A percentile compares a stretch with the other conserved stretches of the same genome.
These are phyloP conservation scores for Bucco capensis DNA, from an alignment of 2,113 vertebrate genomes.

Conservation along the genomic window DNA sequence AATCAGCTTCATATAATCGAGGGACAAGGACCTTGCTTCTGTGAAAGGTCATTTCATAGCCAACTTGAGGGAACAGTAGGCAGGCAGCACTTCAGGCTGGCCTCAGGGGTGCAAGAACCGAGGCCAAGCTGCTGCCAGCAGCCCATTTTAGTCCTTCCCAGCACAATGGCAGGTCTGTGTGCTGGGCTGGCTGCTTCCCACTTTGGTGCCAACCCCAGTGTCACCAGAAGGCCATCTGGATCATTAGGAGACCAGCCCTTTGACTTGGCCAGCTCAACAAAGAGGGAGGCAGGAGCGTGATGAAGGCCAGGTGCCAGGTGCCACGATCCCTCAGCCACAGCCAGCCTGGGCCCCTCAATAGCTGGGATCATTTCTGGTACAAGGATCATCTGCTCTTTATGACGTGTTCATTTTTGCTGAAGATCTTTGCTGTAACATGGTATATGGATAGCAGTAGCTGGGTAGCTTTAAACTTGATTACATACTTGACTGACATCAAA, in stretches of 20 bases:
- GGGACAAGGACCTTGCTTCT: background rate
- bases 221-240: background rate
- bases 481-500: background rate
- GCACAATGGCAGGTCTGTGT: slow-evolving; percentile 17
- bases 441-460: background rate
- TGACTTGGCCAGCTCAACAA: background rate
- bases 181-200: background rate
- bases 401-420: background rate
- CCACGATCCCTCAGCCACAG: background rate
- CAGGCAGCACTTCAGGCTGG: background rate
- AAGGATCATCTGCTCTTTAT: background rate
- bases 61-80: background rate
- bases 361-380: background rate
- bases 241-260: slow-evolving; percentile 26
- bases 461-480: background rate
- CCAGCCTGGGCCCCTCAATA: background rate
- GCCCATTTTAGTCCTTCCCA: background rate
- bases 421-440: background rate
- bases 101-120: background rate
- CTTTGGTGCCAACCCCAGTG: background rate
- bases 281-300: background rate
- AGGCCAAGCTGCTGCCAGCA: background rate
- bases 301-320: slow-evolving; percentile 1
- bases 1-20: background rate
- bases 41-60: background rate